A percentile compares a stretch with the other conserved stretches of the same genome.
phyloP scores from a whole-genome alignment of 2,797 vertebrate genomes.

The Ataeniobius toweri region DNA sequence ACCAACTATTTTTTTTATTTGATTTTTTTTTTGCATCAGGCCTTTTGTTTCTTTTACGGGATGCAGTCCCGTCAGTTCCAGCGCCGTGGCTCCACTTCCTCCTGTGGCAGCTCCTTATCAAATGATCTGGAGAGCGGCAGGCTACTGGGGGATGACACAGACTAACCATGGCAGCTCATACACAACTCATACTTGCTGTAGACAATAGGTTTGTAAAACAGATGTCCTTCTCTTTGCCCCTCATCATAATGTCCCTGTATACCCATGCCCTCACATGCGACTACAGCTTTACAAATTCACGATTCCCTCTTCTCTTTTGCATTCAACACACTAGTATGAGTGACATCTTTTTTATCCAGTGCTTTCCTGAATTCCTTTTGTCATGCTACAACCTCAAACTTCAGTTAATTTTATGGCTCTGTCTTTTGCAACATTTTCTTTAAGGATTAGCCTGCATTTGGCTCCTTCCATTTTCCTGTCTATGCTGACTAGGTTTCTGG shows the following conservation, averaged over 20 bases:
- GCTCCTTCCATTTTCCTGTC: not conserved
- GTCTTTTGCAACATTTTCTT: too few relatives aligned
- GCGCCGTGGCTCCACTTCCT: slow-evolving; percentile 88
- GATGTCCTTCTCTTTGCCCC: slow-evolving; percentile 21
- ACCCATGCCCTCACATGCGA: slow-evolving; percentile 17
- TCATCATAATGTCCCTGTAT: slow-evolving; percentile 11
- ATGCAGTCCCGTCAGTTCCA: slow-evolving; percentile 88
- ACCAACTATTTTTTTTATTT: slow-evolving; percentile 71
- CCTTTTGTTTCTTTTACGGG: slow-evolving; percentile 98
- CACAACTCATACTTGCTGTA: slow-evolving; percentile 78
- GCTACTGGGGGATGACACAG: slow-evolving; percentile 90
- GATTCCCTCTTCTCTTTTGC: not conserved
- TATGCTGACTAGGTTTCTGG: not conserved
- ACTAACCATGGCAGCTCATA: slow-evolving; percentile 81
- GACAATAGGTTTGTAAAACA: slow-evolving; percentile 70
- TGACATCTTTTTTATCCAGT: not conserved
- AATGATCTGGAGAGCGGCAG: slow-evolving; percentile 95
- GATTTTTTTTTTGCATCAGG: slow-evolving; percentile 82
- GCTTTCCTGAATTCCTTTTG: too few relatives aligned
- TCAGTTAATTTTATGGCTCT: too few relatives aligned
- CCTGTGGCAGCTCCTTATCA: slow-evolving; percentile 91
- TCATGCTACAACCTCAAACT: too few relatives aligned
- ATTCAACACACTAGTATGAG: not conserved
- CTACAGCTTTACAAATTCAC: slow-evolving; percentile 14
- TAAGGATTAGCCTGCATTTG: too few relatives aligned